Evolutionary conservation across 2,797 vertebrate genomes (phyloP).

Genomic region (Melanogrammus aeglefinus): DNA sequence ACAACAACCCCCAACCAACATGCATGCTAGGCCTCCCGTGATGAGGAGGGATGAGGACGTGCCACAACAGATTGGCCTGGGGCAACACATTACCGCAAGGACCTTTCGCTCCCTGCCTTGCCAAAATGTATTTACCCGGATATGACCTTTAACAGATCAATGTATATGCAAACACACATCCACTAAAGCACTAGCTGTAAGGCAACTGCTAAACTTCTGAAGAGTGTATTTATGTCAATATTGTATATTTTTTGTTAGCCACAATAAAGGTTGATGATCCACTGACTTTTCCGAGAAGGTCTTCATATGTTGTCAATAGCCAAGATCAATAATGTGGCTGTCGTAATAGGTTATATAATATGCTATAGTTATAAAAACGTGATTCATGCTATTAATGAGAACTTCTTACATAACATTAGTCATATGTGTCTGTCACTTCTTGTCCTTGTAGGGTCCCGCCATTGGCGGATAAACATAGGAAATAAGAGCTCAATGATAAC

Average conservation of each 20-base stretch:
- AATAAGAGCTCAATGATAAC: not conserved
- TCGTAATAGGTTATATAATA: too few relatives aligned
- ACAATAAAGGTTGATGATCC: constrained; percentile 58
- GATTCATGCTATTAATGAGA: too few relatives aligned
- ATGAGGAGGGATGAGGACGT: not conserved
- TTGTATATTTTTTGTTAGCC: constrained; percentile 51
- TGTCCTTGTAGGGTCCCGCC: not conserved
- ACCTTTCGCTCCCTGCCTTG: not conserved
- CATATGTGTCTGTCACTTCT: not conserved
- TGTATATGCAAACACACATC: not conserved
- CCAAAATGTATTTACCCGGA: not conserved
- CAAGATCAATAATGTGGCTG: constrained; percentile 13
- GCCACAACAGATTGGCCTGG: not conserved
- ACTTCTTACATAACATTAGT: too few relatives aligned
- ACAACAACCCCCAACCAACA: not conserved
- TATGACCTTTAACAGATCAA: not conserved
- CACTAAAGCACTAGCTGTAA: not conserved
- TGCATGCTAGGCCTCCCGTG: not conserved
- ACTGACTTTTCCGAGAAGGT: not conserved
- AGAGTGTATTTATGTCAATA: constrained; percentile 39
- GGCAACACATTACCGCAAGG: not conserved
- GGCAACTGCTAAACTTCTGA: not conserved
- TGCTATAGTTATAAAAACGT: too few relatives aligned
- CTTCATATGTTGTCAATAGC: constrained; percentile 23
- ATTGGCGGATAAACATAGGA: not conserved